Conservation (phyloP, 2,797 vertebrate species). For the Microctenopoma steveboyesi region DNA sequence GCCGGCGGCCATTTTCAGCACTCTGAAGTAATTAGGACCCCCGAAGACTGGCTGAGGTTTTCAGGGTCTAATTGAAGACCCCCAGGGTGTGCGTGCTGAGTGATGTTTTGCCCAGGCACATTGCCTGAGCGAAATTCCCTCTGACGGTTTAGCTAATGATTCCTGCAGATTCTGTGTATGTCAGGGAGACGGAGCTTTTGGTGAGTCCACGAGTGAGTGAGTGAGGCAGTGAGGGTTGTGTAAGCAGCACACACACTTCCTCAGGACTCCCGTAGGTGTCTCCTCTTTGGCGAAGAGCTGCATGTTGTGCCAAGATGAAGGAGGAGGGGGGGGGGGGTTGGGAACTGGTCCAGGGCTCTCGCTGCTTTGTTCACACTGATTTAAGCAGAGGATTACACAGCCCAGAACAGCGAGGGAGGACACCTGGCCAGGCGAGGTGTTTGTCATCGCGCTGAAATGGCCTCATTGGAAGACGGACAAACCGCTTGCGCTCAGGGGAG, state of each 20-base stretch:
- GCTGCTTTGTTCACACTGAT: conserved; percentile 58
- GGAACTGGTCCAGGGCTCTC: conserved; percentile 57
- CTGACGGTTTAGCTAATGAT: conserved; percentile 64
- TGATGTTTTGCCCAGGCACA: conserved; percentile 68
- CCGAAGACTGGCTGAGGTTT: conserved; percentile 70
- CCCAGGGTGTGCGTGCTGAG: conserved; percentile 57
- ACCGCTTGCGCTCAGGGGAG: conserved; percentile 23
- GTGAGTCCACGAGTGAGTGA: conserved; percentile 22
- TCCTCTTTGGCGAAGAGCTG: conserved; percentile 68
- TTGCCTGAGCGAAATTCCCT: conserved; percentile 69
- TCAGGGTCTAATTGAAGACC: conserved; percentile 75
- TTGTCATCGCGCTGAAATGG: conserved; percentile 47
- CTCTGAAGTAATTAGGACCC: conserved; percentile 77
- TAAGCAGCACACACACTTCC: conserved; percentile 51
- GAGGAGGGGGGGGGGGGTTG: conserved; percentile 51
- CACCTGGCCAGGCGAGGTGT: conserved; percentile 61
- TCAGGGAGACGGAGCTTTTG: conserved; percentile 44
- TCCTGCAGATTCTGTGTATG: conserved; percentile 57
- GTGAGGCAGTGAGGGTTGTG: conserved; percentile 48
- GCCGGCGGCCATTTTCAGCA: conserved; percentile 62
- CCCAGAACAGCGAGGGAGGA: conserved; percentile 52
- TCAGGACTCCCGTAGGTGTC: conserved; percentile 79
- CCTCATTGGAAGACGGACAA: conserved; percentile 30
- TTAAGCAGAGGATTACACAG: conserved; percentile 69
- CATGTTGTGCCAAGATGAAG: conserved; percentile 62